Evolutionary conservation across 2,797 vertebrate species (phyloP), one percentile per base, ranked within the genome.

Genomic region (Tokudaia tokunoshimensis): DNA sequence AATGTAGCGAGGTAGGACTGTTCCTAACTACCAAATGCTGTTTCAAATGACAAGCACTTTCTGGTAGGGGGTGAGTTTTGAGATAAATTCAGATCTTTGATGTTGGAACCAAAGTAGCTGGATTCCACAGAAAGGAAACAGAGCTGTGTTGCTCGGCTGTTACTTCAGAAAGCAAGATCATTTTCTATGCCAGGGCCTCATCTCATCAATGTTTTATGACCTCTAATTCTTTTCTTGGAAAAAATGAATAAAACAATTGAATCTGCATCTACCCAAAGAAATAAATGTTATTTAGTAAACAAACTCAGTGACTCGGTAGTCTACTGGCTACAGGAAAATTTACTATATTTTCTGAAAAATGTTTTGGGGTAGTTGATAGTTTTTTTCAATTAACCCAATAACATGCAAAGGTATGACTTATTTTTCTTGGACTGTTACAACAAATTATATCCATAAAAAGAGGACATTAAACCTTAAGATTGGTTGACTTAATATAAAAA

Each of bases 241-340:
- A 97, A 80, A 96, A 52, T 97, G 97, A 96, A 84, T 94, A 22
- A 85, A 67, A 47, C 94, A 13, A 96, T 82, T 97, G 92, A 96
- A 97, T 98, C 94, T 98, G 75, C 75, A 89, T 97, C 98, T 98
- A 88, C 94, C 96, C 41, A 91, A 95, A 90, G 86, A 96, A 96
- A 92, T 8, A 17, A 82, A 88, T 90, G 83, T 20, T 81, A 95
- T 90, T 95, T 76, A 92, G 70, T 67, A 96, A 96, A 86, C 92
- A 93, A 90, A 96, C 95, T 97, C 92, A 97, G 96, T 89, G 93
- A n/a, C 91, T 98, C 90, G 97, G 97, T 61, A 81, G 92, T 98
- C 83, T 79, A 81, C 67, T 96, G 65, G 37, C 89, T 95, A 14
- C 79, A 89, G 93, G 94, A 44, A 94, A 98, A 91, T 52, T 93